phyloP scores from a whole-genome alignment of 2,797 vertebrate genomes.

The Poecile montanus region DNA sequence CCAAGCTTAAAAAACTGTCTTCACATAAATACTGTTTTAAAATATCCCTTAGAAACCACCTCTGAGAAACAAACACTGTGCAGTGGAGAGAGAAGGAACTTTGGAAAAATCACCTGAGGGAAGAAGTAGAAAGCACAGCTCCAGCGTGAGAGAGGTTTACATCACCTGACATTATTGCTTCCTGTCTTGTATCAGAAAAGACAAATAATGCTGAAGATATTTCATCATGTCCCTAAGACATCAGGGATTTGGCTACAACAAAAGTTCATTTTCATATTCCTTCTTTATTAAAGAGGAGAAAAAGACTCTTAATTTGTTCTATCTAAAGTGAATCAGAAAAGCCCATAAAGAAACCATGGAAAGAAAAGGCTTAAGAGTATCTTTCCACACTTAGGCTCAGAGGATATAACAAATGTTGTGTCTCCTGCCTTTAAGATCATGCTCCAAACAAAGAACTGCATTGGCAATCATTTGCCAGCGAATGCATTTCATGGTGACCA shows the following conservation, averaged over 20 bases:
- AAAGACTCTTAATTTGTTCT: background rate
- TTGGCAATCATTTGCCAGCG: background rate
- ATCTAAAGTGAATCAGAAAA: background rate
- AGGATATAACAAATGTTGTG: background rate
- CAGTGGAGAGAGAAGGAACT: background rate
- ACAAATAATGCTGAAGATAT: background rate
- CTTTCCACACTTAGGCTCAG: background rate
- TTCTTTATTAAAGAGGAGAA: background rate
- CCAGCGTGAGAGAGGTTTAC: background rate
- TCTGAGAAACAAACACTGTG: background rate
- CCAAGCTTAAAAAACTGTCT: background rate
- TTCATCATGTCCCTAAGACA: background rate
- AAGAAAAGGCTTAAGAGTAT: background rate
- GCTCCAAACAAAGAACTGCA: accelerated
- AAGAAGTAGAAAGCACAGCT: background rate
- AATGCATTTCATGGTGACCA: background rate
- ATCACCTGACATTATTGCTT: background rate
- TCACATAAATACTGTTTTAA: background rate
- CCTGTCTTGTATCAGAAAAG: background rate
- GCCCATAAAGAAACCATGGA: background rate
- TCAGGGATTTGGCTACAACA: background rate
- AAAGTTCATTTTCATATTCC: background rate
- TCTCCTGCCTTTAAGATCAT: background rate
- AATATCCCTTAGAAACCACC: background rate
- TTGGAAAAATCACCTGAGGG: background rate